Conservation (phyloP, 2,888 invertebrate species). For the Philaethria dido region DNA sequence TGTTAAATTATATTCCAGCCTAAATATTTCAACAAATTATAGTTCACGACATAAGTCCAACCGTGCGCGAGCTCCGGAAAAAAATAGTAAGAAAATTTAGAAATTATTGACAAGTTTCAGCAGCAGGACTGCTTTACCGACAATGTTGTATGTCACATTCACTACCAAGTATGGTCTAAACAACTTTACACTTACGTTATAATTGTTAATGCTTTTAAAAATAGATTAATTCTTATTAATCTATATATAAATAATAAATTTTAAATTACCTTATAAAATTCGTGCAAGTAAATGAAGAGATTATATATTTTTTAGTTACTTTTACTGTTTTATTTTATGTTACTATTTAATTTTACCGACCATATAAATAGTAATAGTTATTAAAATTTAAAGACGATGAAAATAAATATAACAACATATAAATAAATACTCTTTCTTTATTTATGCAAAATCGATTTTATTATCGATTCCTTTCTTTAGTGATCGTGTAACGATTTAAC, state of each 20-base stretch:
- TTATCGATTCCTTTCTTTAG: neutral
- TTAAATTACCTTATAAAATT: neutral
- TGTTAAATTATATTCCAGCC: slow-evolving; percentile 8
- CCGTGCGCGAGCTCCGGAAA: slow-evolving; percentile 28
- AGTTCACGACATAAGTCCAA: slow-evolving; percentile 4
- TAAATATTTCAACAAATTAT: slow-evolving; percentile 8
- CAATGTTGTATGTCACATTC: slow-evolving; percentile 31
- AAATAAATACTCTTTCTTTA: too few species aligned
- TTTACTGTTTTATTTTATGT: too few species aligned
- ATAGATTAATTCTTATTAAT: neutral
- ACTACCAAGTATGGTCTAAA: neutral
- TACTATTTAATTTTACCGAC: too few species aligned
- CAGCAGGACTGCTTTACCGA: slow-evolving; percentile 64
- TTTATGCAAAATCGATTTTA: neutral
- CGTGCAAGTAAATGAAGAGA: neutral
- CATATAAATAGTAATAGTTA: too few species aligned
- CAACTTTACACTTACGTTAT: too few species aligned
- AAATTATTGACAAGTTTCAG: slow-evolving; percentile 60
- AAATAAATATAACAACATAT: too few species aligned
- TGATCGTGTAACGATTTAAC: neutral
- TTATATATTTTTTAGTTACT: neutral
- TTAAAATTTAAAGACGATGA: too few species aligned
- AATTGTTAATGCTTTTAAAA: neutral
- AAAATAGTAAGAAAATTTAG: slow-evolving; percentile 45
- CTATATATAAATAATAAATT: neutral